A percentile compares a stretch with the other conserved stretches of the same genome.
Evolutionary conservation across 2,888 invertebrate species (phyloP).

Genomic region (Drosophila pullipes): DNA sequence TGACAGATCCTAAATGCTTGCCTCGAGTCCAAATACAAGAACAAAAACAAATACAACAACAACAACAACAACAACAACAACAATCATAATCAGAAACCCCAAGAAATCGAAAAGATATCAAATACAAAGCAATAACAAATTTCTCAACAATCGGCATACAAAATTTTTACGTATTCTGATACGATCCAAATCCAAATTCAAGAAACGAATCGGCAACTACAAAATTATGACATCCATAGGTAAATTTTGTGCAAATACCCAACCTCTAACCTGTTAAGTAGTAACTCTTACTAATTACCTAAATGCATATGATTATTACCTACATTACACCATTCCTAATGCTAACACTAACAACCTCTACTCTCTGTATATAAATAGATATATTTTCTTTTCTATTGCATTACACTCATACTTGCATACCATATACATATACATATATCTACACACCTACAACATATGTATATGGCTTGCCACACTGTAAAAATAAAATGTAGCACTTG

Average conservation of each 20-base stretch:
- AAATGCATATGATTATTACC: not conserved
- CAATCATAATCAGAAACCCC: constrained; percentile 29
- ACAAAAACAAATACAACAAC: constrained; percentile 14
- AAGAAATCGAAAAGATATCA: constrained; percentile 10
- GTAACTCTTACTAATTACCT: constrained; percentile 14
- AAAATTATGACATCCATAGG: constrained; percentile 85
- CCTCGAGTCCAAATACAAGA: constrained; percentile 37
- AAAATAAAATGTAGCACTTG: not conserved
- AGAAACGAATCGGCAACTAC: constrained; percentile 72
- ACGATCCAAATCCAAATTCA: constrained; percentile 60
- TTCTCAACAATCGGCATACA: constrained; percentile 50
- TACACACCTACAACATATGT: not conserved
- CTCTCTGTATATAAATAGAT: not conserved
- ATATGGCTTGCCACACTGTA: not conserved
- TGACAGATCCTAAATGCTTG: constrained; percentile 53
- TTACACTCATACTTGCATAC: not conserved
- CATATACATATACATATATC: not conserved
- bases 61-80: constrained; percentile 23
- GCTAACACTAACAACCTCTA: not conserved
- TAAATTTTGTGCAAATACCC: constrained; percentile 68
- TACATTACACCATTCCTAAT: not conserved
- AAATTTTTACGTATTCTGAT: constrained; percentile 51
- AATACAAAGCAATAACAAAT: constrained; percentile 36
- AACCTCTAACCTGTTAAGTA: constrained; percentile 31
- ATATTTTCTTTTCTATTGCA: not conserved